phyloP scores from a whole-genome alignment of 1,140 invertebrate genomes.

The Drosophila pallidifrons region DNA sequence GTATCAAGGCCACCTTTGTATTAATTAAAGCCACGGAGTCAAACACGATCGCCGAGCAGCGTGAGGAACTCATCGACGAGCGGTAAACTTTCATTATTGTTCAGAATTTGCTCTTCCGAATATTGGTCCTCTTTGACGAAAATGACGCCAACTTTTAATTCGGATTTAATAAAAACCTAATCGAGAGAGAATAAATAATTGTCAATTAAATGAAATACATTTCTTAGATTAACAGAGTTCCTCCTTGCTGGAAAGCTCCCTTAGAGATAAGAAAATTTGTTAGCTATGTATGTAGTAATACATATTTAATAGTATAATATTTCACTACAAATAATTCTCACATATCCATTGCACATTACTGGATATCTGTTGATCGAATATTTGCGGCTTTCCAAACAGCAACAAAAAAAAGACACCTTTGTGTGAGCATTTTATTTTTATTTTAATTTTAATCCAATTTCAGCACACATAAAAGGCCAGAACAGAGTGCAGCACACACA shows the following conservation, averaged over 20 bases:
- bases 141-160: conserved; percentile 97
- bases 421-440: conserved; percentile 51
- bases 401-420: background rate
- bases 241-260: too few relatives aligned
- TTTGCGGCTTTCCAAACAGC: background rate
- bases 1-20: conserved; percentile 94
- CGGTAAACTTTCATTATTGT: conserved; percentile 96
- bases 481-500: conserved; percentile 9
- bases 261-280: too few relatives aligned
- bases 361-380: background rate
- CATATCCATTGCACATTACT: background rate
- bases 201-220: too few relatives aligned
- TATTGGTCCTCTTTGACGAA: conserved; percentile 97
- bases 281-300: too few relatives aligned
- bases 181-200: background rate
- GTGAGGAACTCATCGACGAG: conserved; percentile 95
- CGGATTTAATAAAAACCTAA: conserved; percentile 97
- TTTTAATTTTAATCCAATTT: conserved; percentile 79
- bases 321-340: background rate
- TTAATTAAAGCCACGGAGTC: conserved; percentile 96
- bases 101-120: conserved; percentile 97
- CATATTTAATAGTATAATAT: too few relatives aligned
- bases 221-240: too few relatives aligned
- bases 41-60: conserved; percentile 95
- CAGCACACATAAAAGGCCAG: conserved; percentile 43